Evolutionary conservation across 1,140 invertebrate genomes (phyloP).

Genomic region (Sminthurides bifidus): DNA sequence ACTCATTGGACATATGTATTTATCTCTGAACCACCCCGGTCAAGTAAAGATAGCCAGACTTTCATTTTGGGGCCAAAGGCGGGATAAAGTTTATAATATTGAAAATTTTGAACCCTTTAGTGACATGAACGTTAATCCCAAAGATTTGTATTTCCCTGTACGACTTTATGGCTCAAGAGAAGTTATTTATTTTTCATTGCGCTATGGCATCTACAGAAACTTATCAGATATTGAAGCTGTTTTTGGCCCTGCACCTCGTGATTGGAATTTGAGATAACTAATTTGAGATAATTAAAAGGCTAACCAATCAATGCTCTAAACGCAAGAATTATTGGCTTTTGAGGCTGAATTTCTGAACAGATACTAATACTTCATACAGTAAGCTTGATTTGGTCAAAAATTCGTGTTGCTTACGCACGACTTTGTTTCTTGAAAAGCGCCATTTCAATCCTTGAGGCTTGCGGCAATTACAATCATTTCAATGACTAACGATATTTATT

Average conservation of each 20-base stretch:
- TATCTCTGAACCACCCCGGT: neutral
- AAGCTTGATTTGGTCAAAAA: too few species aligned
- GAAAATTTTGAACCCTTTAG: constrained; percentile 3
- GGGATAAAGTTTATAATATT: neutral
- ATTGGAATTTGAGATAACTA: neutral
- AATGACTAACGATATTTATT: too few species aligned
- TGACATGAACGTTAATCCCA: neutral
- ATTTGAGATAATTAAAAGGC: neutral
- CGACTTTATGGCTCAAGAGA: neutral
- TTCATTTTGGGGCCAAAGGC: constrained; percentile 11
- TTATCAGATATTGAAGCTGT: constrained; percentile 5
- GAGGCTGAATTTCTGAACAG: neutral
- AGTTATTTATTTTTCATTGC: neutral
- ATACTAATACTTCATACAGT: constrained; percentile 2
- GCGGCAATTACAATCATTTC: too few species aligned
- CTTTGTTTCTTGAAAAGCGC: too few species aligned
- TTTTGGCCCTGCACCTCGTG: constrained; percentile 1
- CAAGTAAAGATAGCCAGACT: constrained; percentile 7
- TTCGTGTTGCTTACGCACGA: too few species aligned
- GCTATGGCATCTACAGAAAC: constrained; percentile 3
- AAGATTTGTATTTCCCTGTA: neutral
- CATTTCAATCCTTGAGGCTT: too few species aligned
- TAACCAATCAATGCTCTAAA: neutral
- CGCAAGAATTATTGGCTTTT: neutral
- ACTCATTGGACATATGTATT: constrained; percentile 6